phyloP scores from a whole-genome alignment of 2,888 invertebrate genomes.

The Odontocerum albicorne region DNA sequence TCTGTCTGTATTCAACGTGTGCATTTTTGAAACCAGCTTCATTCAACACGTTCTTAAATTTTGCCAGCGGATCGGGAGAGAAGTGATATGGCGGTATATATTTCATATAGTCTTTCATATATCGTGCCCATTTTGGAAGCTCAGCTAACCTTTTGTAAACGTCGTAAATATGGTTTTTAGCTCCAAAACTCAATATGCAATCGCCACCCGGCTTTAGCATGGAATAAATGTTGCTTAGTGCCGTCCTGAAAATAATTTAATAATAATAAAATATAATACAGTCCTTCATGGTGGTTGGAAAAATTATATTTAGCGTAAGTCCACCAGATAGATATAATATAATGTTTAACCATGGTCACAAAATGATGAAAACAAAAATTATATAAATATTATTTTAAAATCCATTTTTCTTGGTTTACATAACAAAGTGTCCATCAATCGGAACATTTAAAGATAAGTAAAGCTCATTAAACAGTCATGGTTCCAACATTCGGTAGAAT shows the following conservation, averaged over 20 bases:
- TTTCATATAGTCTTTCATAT: slow-evolving; percentile 65
- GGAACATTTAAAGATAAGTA: too few species aligned
- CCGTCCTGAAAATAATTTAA: slow-evolving; percentile 51
- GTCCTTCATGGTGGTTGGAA: too few species aligned
- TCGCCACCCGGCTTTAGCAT: slow-evolving; percentile 70
- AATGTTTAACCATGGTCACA: too few species aligned
- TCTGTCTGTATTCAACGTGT: slow-evolving; percentile 61
- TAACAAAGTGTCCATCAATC: too few species aligned
- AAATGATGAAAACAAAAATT: too few species aligned
- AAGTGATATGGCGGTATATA: slow-evolving; percentile 71
- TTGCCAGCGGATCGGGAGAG: slow-evolving; percentile 59
- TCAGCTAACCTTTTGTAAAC: slow-evolving; percentile 65
- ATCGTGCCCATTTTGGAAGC: slow-evolving; percentile 61
- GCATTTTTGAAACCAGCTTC: slow-evolving; percentile 63
- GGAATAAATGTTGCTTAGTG: slow-evolving; percentile 65
- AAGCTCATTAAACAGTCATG: too few species aligned
- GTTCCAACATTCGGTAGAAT: too few species aligned
- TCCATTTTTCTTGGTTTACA: too few species aligned
- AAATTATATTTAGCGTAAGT: too few species aligned
- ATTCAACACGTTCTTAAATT: slow-evolving; percentile 57
- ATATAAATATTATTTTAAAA: too few species aligned
- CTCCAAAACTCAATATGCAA: slow-evolving; percentile 68
- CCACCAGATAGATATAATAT: too few species aligned
- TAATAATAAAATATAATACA: too few species aligned
- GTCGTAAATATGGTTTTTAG: slow-evolving; percentile 68